Evolutionary conservation across 2,113 vertebrate genomes (phyloP).

Genomic region (Morone saxatilis): DNA sequence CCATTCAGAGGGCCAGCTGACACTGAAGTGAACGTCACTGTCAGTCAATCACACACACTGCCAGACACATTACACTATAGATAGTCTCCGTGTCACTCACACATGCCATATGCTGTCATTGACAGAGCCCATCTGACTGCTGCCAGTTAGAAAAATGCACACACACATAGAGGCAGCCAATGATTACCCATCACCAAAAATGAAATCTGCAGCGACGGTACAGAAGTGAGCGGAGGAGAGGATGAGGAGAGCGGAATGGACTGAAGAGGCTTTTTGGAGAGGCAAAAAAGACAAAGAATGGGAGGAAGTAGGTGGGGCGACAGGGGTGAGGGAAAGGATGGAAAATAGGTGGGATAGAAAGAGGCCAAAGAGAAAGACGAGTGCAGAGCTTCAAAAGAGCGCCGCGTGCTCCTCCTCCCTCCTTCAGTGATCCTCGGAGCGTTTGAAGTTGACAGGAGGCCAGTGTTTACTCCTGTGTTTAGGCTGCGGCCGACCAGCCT

Average conservation of each 20-base stretch:
- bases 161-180: neutral
- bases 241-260: constrained; percentile 21
- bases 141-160: constrained; percentile 25
- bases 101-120: constrained; percentile 57
- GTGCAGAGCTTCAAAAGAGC: constrained; percentile 65
- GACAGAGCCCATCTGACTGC: constrained; percentile 61
- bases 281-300: constrained; percentile 16
- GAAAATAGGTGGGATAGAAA: constrained; percentile 38
- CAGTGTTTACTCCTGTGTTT: constrained; percentile 55
- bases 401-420: constrained; percentile 27
- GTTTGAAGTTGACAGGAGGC: constrained; percentile 79
- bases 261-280: constrained; percentile 15
- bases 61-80: constrained; percentile 43
- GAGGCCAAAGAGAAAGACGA: constrained; percentile 36
- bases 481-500: constrained; percentile 41
- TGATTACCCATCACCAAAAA: constrained; percentile 22
- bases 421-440: constrained; percentile 36
- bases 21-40: constrained; percentile 20
- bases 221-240: constrained; percentile 22
- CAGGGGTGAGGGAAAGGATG: constrained; percentile 44
- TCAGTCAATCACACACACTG: constrained; percentile 45
- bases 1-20: constrained; percentile 21
- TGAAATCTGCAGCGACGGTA: neutral
- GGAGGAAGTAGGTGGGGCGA: constrained; percentile 6
- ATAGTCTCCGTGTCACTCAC: constrained; percentile 57